A percentile compares a stretch with the other conserved stretches of the same genome.
phyloP scores from a whole-genome alignment of 1,140 invertebrate genomes.

The Platorchestia sp. region DNA sequence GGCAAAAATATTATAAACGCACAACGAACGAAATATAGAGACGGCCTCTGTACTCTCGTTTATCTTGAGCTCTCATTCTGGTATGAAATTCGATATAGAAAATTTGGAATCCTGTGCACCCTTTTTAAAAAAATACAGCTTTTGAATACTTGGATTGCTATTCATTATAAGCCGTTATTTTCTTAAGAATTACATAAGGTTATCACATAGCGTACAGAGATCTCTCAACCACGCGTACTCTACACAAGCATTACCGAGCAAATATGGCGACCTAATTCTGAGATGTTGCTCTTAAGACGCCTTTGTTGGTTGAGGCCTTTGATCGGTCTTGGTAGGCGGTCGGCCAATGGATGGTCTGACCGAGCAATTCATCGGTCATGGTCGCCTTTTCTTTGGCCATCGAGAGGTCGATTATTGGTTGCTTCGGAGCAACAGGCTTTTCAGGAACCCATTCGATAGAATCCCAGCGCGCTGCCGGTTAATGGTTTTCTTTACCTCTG shows the following conservation, averaged over 20 bases:
- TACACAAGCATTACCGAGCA: neutral
- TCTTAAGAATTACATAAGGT: neutral
- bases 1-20: no score
- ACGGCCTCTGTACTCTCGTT: no score
- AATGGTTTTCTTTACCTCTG: neutral
- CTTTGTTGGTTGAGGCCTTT: neutral
- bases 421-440: slow-evolving; percentile 17
- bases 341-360: neutral
- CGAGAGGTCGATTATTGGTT: slow-evolving; percentile 23
- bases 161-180: neutral
- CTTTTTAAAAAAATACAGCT: no score
- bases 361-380: slow-evolving; percentile 14
- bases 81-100: no score
- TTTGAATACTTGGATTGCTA: neutral
- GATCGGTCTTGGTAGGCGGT: neutral
- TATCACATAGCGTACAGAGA: neutral
- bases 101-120: no score
- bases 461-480: neutral
- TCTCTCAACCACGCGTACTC: neutral
- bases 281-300: neutral
- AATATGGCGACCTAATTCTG: neutral
- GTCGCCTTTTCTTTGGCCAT: neutral
- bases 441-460: neutral
- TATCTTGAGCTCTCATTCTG: no score
- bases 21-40: no score